phyloP scores from a whole-genome alignment of 2,113 vertebrate species.

The Empidonax alnorum region DNA sequence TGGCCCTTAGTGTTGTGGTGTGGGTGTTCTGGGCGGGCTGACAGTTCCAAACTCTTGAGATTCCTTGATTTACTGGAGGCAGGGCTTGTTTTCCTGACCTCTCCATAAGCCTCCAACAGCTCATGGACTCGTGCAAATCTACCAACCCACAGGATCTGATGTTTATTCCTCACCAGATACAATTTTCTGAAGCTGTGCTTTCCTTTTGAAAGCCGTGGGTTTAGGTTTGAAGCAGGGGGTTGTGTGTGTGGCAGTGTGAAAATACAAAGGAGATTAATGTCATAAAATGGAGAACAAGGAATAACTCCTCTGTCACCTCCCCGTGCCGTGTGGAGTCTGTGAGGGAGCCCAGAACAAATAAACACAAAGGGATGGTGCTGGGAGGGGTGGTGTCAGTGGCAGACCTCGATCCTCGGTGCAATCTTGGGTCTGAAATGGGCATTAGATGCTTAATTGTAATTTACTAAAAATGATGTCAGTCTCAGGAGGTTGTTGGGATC shows the following conservation, averaged over 20 bases:
- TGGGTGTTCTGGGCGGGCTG: neutral
- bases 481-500: neutral
- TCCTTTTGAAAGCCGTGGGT: neutral
- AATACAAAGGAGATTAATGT: neutral
- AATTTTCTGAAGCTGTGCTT: neutral
- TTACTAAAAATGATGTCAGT: neutral
- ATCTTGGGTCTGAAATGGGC: neutral
- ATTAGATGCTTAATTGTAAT: neutral
- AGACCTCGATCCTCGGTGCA: neutral
- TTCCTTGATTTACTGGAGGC: neutral
- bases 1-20: neutral
- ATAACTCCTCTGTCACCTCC: neutral
- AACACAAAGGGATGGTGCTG: neutral
- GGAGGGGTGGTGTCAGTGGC: neutral
- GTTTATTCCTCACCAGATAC: neutral
- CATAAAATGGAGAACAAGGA: neutral
- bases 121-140: neutral
- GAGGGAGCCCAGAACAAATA: neutral
- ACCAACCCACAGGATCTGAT: neutral
- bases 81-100: neutral
- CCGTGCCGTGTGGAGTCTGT: rapidly evolving
- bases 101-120: neutral
- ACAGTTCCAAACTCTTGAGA: neutral
- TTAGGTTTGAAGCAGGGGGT: neutral
- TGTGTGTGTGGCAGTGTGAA: neutral